Evolutionary conservation across 2,888 invertebrate species (phyloP).

Genomic region (Julus scandinavius): DNA sequence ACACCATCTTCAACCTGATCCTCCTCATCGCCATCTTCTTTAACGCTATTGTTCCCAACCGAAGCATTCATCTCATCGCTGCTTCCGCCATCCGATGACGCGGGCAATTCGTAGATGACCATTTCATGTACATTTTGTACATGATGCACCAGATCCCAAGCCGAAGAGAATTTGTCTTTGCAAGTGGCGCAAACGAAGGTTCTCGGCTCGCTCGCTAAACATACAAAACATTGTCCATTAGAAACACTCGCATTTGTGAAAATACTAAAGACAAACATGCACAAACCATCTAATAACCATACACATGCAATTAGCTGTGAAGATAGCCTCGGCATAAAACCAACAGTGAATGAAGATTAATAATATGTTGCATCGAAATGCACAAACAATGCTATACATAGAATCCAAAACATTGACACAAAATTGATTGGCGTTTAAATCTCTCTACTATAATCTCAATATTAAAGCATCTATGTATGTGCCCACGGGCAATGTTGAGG

Average conservation of each 20-base stretch:
- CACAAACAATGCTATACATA: not conserved
- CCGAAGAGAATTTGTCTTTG: slow-evolving; percentile 56
- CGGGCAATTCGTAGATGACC: slow-evolving; percentile 56
- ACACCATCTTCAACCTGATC: slow-evolving; percentile 56
- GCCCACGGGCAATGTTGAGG: not conserved
- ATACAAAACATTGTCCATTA: not conserved
- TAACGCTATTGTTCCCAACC: slow-evolving; percentile 49
- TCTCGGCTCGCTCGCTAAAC: slow-evolving; percentile 54
- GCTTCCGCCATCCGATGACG: slow-evolving; percentile 49
- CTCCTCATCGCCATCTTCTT: slow-evolving; percentile 53
- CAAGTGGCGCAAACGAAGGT: slow-evolving; percentile 56
- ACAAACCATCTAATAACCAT: not conserved
- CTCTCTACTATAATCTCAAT: not conserved
- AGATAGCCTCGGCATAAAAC: not conserved
- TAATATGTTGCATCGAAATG: not conserved
- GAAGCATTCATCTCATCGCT: slow-evolving; percentile 49
- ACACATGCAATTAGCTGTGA: not conserved
- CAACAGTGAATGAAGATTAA: not conserved
- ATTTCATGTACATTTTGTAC: slow-evolving; percentile 57
- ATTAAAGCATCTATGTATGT: not conserved
- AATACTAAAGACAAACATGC: slow-evolving; percentile 17
- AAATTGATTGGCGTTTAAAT: not conserved
- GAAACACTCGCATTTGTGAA: not conserved
- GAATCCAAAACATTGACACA: not conserved
- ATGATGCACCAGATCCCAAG: slow-evolving; percentile 57